These are phyloP conservation scores for Holotrichia oblita DNA, from an alignment of 1,140 invertebrate genomes.

Conservation along the genomic window DNA sequence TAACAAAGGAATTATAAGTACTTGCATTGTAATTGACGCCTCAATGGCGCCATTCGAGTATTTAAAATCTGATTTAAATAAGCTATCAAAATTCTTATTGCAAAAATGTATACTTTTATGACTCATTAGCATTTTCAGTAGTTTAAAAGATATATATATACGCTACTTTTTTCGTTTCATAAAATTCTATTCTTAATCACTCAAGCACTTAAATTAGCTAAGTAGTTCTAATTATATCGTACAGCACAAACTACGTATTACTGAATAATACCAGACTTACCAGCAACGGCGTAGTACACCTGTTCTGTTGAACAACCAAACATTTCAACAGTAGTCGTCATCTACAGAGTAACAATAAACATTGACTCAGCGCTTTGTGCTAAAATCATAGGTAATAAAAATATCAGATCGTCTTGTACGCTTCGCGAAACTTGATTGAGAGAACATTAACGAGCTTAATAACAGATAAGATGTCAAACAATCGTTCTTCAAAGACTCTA, in stretches of 20 bases:
- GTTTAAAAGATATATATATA: no score
- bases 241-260: background rate
- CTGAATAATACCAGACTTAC: background rate
- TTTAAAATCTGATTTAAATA: no score
- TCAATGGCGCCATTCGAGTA: no score
- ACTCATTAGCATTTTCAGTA: no score
- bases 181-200: background rate
- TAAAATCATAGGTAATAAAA: background rate
- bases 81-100: no score
- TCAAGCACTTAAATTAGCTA: background rate
- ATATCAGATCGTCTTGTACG: constrained; percentile 5
- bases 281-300: background rate
- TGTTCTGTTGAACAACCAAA: background rate
- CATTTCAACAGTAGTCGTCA: constrained; percentile 12
- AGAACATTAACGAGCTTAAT: background rate
- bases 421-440: background rate
- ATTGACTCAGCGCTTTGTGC: constrained; percentile 10
- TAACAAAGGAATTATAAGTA: no score
- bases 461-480: constrained; percentile 12
- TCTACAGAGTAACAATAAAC: constrained; percentile 20
- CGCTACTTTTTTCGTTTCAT: no score
- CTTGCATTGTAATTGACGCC: no score
- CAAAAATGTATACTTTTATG: no score
- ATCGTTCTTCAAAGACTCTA: background rate
- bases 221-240: background rate